Conservation (phyloP, 1,140 invertebrate species). For the Aethina tumida region DNA sequence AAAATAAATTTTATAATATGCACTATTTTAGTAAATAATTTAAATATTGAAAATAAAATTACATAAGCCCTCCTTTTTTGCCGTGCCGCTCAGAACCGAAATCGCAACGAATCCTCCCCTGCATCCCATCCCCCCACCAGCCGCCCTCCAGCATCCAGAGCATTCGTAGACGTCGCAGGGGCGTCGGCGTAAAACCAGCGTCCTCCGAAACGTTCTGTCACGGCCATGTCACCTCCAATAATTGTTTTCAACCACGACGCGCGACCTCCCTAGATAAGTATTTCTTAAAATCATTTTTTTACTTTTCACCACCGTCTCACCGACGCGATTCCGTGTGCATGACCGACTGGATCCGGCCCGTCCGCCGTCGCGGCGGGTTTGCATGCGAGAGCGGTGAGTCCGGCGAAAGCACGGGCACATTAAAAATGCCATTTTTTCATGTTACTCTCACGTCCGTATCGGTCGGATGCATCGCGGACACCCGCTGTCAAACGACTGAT, state of each 20-base stretch:
- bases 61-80: no score
- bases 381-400: background rate
- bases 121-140: conserved; percentile 12
- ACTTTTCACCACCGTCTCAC: background rate
- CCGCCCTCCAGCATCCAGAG: conserved; percentile 20
- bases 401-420: conserved; percentile 2
- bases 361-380: background rate
- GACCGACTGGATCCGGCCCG: conserved; percentile 1
- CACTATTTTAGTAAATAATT: no score
- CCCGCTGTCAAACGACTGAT: conserved; percentile 19
- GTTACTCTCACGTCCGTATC: no score
- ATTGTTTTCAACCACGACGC: conserved; percentile 19
- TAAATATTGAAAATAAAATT: no score
- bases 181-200: conserved; percentile 26
- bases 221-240: conserved; percentile 24
- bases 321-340: background rate
- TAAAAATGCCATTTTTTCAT: no score
- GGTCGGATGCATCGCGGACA: conserved; percentile 13
- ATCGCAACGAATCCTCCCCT: conserved; percentile 20
- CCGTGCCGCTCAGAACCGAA: conserved; percentile 13
- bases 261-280: conserved; percentile 21
- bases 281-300: conserved; percentile 5
- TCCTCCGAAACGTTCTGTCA: conserved; percentile 21
- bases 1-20: no score
- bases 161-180: conserved; percentile 26